phyloP scores from a whole-genome alignment of 2,797 vertebrate genomes.

The Enteromius anoplus region DNA sequence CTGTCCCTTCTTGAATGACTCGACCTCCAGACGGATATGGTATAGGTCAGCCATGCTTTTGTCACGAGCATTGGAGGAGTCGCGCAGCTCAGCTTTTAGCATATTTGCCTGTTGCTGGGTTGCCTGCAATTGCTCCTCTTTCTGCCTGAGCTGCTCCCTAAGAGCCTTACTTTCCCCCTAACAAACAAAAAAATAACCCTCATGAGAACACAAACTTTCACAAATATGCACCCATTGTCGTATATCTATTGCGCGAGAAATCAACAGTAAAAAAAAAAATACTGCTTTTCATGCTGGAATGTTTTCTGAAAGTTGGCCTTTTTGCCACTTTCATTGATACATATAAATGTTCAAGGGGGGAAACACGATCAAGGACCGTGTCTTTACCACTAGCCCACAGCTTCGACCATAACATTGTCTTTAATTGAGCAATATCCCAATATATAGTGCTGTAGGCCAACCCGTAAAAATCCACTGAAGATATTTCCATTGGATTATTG shows the following conservation, averaged over 20 bases:
- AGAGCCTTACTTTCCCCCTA: conserved; percentile 80
- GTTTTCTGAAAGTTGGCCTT: neutral
- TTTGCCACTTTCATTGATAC: neutral
- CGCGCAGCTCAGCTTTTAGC: conserved; percentile 90
- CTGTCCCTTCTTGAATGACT: conserved; percentile 85
- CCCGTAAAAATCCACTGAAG: neutral
- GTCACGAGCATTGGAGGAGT: conserved; percentile 90
- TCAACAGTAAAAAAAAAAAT: neutral
- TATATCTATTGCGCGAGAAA: neutral
- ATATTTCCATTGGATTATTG: neutral
- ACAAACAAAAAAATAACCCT: conserved; percentile 13
- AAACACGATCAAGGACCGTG: neutral
- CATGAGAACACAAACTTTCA: neutral
- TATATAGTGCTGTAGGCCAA: neutral
- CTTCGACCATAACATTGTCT: neutral
- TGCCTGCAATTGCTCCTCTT: conserved; percentile 93
- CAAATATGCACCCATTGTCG: neutral
- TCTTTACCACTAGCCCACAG: neutral
- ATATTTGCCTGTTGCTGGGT: conserved; percentile 89
- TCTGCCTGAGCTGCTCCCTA: conserved; percentile 89
- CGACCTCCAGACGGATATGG: conserved; percentile 86
- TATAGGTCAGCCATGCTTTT: conserved; percentile 96
- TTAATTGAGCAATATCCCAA: neutral
- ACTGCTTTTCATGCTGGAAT: neutral
- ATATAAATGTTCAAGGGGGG: neutral